phyloP scores from a whole-genome alignment of 64 coral and sea anemone species.

The Stylophora pistillata region DNA sequence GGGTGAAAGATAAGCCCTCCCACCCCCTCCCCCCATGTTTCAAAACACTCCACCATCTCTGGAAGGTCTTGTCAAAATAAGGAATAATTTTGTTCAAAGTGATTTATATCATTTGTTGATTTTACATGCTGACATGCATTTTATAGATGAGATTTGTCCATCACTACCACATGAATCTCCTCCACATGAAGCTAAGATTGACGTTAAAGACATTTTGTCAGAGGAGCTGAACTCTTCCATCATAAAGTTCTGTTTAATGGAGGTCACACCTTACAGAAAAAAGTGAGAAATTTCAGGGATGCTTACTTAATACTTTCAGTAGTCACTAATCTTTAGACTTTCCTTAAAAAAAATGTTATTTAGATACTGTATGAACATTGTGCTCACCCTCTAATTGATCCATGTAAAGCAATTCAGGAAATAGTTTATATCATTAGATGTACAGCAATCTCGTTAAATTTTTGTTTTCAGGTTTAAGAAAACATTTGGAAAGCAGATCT shows the following conservation, averaged over 20 bases:
- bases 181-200: background rate
- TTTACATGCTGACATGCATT: background rate
- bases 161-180: background rate
- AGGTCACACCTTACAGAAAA: slow-evolving; percentile 77
- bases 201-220: background rate
- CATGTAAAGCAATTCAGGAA: too few species aligned
- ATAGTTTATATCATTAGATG: background rate
- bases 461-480: slow-evolving; percentile 45
- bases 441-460: background rate
- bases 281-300: slow-evolving; percentile 22
- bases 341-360: too few species aligned
- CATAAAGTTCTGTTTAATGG: slow-evolving; percentile 74
- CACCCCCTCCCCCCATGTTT: too few species aligned
- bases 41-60: too few species aligned
- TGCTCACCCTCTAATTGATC: too few species aligned
- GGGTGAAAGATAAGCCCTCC: too few species aligned
- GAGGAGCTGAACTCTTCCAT: slow-evolving; percentile 48
- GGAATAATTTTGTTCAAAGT: background rate
- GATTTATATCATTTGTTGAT: background rate
- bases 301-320: background rate
- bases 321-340: too few species aligned
- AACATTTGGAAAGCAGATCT: slow-evolving; percentile 44
- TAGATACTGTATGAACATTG: too few species aligned
- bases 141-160: background rate
- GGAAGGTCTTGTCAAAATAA: too few species aligned